Percentiles rank a stretch among this genome's conserved stretches.
Conservation (phyloP, 2,888 invertebrate species). For the Eupithecia pulchellata region DNA sequence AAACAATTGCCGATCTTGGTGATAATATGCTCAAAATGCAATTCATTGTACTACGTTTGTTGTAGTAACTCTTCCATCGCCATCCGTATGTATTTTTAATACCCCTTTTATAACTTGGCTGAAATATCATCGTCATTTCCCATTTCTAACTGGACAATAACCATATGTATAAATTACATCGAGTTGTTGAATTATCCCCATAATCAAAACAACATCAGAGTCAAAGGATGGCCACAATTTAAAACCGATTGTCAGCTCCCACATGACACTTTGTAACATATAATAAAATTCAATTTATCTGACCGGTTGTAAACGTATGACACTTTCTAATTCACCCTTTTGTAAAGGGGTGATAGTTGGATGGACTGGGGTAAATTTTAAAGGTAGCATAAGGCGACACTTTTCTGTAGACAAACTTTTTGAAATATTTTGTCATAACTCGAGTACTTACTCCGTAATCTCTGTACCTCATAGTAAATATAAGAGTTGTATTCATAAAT, state of each 20-base stretch:
- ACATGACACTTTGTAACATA: constrained; percentile 50
- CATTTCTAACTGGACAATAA: not conserved
- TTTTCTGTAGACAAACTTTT: too few relatives aligned
- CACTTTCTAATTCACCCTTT: constrained; percentile 64
- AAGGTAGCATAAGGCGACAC: not conserved
- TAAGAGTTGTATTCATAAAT: too few relatives aligned
- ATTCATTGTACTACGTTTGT: too few relatives aligned
- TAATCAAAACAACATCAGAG: constrained; percentile 36
- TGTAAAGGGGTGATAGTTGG: constrained; percentile 45
- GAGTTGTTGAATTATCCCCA: constrained; percentile 27
- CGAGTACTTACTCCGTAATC: too few relatives aligned
- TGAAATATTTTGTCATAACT: too few relatives aligned
- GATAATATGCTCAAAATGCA: too few relatives aligned
- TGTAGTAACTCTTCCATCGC: too few relatives aligned
- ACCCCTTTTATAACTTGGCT: not conserved
- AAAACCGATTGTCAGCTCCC: constrained; percentile 36
- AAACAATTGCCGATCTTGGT: too few relatives aligned
- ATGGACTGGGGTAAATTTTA: not conserved
- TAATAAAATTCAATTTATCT: constrained; percentile 81
- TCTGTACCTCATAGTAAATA: too few relatives aligned
- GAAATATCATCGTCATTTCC: not conserved
- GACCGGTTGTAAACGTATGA: constrained; percentile 65
- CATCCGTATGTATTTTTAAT: not conserved
- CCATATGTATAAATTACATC: constrained; percentile 14
- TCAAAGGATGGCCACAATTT: constrained; percentile 33